These are phyloP conservation scores for Actinia tenebrosa DNA, from an alignment of 64 coral and sea anemone genomes.

Conservation along the genomic window DNA sequence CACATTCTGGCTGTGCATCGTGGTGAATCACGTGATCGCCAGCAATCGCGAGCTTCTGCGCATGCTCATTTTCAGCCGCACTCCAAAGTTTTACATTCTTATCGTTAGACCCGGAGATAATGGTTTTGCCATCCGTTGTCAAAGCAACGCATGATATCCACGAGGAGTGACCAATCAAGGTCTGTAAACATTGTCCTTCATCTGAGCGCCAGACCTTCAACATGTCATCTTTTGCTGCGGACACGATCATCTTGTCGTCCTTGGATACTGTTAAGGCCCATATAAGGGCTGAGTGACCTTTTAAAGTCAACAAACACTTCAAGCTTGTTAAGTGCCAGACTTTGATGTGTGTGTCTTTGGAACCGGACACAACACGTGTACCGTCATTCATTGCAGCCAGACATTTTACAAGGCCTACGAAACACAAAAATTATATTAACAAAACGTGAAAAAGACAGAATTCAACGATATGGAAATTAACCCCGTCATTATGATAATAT, in stretches of 20 bases:
- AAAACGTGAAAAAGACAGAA: too few relatives aligned
- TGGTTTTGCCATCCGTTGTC: constrained; percentile 64
- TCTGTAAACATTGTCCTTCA: constrained; percentile 60
- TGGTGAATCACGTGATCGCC: constrained; percentile 82
- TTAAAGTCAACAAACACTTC: constrained; percentile 62
- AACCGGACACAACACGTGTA: constrained; percentile 68
- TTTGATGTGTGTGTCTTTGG: constrained; percentile 48
- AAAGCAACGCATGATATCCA: constrained; percentile 78
- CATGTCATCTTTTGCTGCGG: constrained; percentile 85
- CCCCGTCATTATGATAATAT: too few relatives aligned
- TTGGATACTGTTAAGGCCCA: constrained; percentile 60
- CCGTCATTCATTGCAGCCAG: constrained; percentile 63
- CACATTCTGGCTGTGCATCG: constrained; percentile 60
- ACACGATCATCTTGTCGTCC: constrained; percentile 73
- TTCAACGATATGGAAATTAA: too few relatives aligned
- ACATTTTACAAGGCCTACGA: constrained; percentile 65
- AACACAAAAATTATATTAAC: background rate
- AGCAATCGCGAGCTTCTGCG: constrained; percentile 4
- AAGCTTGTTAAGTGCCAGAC: constrained; percentile 71
- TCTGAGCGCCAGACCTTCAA: constrained; percentile 72
- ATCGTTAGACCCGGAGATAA: constrained; percentile 81
- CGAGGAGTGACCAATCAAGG: constrained; percentile 76
- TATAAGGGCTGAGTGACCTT: constrained; percentile 70
- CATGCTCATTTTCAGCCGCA: constrained; percentile 40
- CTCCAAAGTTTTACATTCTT: constrained; percentile 83